Evolutionary conservation across 2,113 vertebrate species (phyloP).

Genomic region (Neolamprologus modestus): DNA sequence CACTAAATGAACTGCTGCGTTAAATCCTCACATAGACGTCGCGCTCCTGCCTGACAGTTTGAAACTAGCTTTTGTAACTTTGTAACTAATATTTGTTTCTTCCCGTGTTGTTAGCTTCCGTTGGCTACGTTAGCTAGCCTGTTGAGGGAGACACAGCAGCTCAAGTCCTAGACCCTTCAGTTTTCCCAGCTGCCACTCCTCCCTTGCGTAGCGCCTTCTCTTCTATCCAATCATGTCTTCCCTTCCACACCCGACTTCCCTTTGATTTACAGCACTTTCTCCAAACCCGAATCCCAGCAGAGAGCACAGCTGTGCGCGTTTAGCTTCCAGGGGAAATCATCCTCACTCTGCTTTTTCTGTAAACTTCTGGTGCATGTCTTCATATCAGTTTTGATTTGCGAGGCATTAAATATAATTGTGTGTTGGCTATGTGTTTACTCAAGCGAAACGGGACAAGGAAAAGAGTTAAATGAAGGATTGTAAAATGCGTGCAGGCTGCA

Average conservation of each 20-base stretch:
- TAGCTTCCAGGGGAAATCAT: neutral
- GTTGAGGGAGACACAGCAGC: neutral
- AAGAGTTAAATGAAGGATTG: neutral
- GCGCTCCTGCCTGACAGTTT: accelerated
- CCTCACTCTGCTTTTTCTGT: neutral
- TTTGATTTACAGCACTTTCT: neutral
- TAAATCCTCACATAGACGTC: neutral
- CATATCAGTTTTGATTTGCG: neutral
- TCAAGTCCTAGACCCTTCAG: neutral
- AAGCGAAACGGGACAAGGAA: neutral
- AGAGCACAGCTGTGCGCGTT: neutral
- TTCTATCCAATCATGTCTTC: neutral
- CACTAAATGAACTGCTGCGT: neutral
- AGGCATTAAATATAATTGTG: neutral
- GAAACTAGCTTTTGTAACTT: neutral
- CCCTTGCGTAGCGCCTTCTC: neutral
- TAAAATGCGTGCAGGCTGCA: neutral
- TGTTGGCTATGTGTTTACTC: neutral
- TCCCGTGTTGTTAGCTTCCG: neutral
- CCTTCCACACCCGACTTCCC: neutral
- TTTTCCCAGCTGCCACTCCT: neutral
- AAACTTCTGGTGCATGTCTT: neutral
- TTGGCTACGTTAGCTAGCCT: accelerated
- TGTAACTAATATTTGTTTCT: neutral
- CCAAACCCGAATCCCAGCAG: neutral